Evolutionary conservation across 2,113 vertebrate genomes (phyloP), one percentile per base, ranked within the genome.

Genomic region (Acrocephalus arundinaceus): DNA sequence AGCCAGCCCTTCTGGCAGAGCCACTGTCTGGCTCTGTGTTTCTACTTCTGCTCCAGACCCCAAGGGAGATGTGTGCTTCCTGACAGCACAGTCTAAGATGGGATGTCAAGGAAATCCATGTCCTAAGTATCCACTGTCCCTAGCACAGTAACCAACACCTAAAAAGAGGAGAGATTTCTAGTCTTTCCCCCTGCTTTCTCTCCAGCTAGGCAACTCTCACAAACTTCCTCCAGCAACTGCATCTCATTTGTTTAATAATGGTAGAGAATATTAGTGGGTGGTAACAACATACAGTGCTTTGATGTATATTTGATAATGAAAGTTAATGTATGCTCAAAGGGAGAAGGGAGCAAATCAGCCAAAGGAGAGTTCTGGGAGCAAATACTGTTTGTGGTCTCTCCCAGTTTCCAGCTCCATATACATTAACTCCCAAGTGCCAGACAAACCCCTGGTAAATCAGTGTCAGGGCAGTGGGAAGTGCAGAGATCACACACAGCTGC

Each of bases 11-110:
- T 22, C 52, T 37, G 28, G 51, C 89, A 90, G 48, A 75, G 30
- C 54, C n/a, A 23, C 15, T 3, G 0, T 15, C 63, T 52, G 51
- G 20, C 52, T 78, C 43, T 0, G 0, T 15, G 19, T 28, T 90
- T 22, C 52, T 43, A 6, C 35, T 46, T 37, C 66, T 75, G 30
- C 46, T 86, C 45, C 72, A 67, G 28, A 52, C 16, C 52, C 71
- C 1, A 2, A 30, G 75, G 62, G 35, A 92, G 41, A 80, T 2
- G 0, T 30, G 14, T 0, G 0, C 55, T 54, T 66, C 77, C 55
- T 89, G 73, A 78, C 49, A 68, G 33, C 3, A 0, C 48, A 39
- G 30, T 52, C 82, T 59, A 22, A 48, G 33, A 66, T 10, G 25
- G 10, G 10, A 46, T 62, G n/a, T 31, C 76, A 87, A 91, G 59